These are phyloP conservation scores for Penaeus chinensis DNA, from an alignment of 1,140 invertebrate species.

Conservation along the genomic window DNA sequence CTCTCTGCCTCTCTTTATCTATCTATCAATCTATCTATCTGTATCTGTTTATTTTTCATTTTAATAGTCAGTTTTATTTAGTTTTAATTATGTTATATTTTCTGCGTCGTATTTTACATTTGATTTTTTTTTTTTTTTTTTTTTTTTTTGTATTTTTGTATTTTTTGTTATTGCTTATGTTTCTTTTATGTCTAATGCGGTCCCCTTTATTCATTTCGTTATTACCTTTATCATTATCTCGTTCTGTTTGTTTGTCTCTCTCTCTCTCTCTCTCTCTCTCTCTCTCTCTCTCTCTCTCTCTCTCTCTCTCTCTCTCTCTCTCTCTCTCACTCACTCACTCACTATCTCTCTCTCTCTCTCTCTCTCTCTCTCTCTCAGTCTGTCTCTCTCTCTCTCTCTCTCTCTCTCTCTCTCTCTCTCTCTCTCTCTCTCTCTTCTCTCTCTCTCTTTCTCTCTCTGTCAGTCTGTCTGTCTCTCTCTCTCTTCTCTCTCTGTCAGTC, in stretches of 20 bases:
- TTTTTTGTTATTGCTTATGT: not conserved
- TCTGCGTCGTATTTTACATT: not conserved
- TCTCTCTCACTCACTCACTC: not conserved
- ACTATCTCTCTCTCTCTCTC: not conserved
- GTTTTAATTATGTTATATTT: too few species aligned
- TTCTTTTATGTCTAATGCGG: not conserved
- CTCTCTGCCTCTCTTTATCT: not conserved
- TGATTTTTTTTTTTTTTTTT: not conserved
- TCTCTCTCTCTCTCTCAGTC: not conserved
- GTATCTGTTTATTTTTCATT: not conserved
- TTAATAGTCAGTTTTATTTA: too few species aligned
- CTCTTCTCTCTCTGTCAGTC: conserved; percentile 10
- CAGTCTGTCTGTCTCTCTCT: conserved; percentile 9
- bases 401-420: not conserved
- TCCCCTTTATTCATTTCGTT: not conserved
- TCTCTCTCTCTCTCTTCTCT: not conserved
- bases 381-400: not conserved
- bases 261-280: conserved; percentile 3
- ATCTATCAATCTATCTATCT: not conserved
- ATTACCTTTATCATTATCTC: not conserved
- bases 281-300: not conserved
- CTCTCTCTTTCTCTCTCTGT: not conserved
- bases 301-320: not conserved
- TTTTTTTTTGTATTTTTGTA: not conserved
- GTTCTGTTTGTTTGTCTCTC: not conserved